A percentile compares a stretch with the other conserved stretches of the same genome.
phyloP scores from a whole-genome alignment of 2,113 vertebrate genomes.

The Craseonycteris thonglongyai region DNA sequence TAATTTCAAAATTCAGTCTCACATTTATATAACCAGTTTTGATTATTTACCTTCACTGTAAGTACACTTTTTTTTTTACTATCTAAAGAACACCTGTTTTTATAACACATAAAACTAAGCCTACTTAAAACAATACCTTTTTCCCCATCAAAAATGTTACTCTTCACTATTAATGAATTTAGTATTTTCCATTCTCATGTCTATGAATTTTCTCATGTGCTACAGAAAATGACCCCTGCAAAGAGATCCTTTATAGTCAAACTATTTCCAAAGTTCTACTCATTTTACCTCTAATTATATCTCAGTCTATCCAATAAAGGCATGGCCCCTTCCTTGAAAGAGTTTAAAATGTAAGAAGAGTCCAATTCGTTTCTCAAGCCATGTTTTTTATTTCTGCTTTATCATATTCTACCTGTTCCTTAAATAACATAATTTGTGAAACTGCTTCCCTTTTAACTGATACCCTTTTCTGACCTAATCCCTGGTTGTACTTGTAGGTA shows the following conservation, averaged over 20 bases:
- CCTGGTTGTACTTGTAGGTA: background rate
- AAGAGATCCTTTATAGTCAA: background rate
- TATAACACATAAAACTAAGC: background rate
- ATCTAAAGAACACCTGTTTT: background rate
- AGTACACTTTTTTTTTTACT: background rate
- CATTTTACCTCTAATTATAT: background rate
- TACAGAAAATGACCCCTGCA: background rate
- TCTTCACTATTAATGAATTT: background rate
- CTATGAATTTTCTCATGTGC: background rate
- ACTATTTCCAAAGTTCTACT: background rate
- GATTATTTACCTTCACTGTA: background rate
- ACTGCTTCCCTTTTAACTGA: background rate
- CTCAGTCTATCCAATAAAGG: background rate
- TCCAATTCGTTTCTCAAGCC: background rate
- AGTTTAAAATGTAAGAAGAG: background rate
- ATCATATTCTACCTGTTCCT: background rate
- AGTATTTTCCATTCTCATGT: background rate
- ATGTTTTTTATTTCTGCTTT: background rate
- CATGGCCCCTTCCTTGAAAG: background rate
- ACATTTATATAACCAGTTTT: background rate
- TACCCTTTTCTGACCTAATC: background rate
- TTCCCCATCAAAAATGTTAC: background rate
- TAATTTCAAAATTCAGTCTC: background rate
- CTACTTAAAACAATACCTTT: background rate
- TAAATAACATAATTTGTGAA: background rate